phyloP scores from a whole-genome alignment of 2,888 invertebrate species.

The Amiota minor region DNA sequence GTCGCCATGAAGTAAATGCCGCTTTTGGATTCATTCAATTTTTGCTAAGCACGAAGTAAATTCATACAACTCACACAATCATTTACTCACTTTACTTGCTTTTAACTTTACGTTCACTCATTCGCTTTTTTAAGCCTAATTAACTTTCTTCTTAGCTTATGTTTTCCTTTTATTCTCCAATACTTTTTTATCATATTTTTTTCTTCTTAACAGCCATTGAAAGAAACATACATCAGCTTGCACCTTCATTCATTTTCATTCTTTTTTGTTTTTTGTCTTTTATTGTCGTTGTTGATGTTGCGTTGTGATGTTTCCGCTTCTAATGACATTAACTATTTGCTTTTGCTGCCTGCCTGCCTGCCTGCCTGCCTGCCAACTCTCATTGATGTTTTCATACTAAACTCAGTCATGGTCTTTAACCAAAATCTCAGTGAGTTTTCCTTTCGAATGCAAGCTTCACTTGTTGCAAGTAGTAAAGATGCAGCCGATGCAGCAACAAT shows the following conservation, averaged over 20 bases:
- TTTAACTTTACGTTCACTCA: conserved; percentile 42
- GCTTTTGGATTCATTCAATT: conserved; percentile 29
- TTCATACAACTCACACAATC: conserved; percentile 34
- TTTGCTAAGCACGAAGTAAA: conserved; percentile 40
- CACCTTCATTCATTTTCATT: conserved; percentile 42
- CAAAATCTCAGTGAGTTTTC: conserved; percentile 37
- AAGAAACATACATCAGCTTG: conserved; percentile 54
- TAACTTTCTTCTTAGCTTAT: conserved; percentile 66
- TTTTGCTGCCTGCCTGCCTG: conserved; percentile 34
- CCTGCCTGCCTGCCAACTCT: conserved; percentile 30
- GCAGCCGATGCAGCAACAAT: conserved; percentile 32
- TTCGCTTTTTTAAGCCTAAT: conserved; percentile 64
- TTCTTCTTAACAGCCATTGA: conserved; percentile 17
- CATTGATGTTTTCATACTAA: conserved; percentile 51
- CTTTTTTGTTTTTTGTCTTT: conserved; percentile 29
- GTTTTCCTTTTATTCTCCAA: conserved; percentile 28
- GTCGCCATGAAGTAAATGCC: neutral
- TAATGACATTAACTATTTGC: conserved; percentile 36
- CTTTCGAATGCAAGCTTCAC: conserved; percentile 42
- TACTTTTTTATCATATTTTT: conserved; percentile 19
- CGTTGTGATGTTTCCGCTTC: conserved; percentile 32
- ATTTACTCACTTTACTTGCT: neutral
- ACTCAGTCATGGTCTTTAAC: conserved; percentile 55
- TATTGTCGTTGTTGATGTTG: conserved; percentile 17
- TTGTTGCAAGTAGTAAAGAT: conserved; percentile 39